Evolutionary conservation across 1,140 invertebrate species (phyloP).

Genomic region (Pachyrhynchus sulphureomaculatus): DNA sequence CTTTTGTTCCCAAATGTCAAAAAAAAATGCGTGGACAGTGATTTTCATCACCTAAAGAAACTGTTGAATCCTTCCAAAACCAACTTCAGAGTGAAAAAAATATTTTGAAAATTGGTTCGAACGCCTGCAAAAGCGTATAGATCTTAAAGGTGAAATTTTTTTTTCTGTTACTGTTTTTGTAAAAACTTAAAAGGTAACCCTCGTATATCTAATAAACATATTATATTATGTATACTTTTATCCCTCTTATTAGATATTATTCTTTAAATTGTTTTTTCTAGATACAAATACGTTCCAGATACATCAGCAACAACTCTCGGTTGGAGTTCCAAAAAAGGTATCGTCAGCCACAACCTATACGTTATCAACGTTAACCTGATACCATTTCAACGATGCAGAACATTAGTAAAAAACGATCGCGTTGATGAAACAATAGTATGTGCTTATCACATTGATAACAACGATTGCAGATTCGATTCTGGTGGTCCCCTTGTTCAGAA

Average conservation of each 20-base stretch:
- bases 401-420: slow-evolving; percentile 4
- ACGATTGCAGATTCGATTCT: slow-evolving; percentile 25
- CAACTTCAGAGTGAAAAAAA: too few species aligned
- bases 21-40: too few species aligned
- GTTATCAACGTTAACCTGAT: slow-evolving; percentile 16
- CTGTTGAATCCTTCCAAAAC: too few species aligned
- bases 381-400: slow-evolving; percentile 19
- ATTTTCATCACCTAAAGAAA: too few species aligned
- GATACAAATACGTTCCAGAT: slow-evolving; percentile 23
- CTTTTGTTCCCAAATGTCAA: too few species aligned
- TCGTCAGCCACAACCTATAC: slow-evolving; percentile 6
- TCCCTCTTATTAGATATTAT: not conserved
- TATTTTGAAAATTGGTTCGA: too few species aligned
- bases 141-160: too few species aligned
- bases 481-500: slow-evolving; percentile 24
- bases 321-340: slow-evolving; percentile 17
- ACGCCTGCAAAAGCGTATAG: too few species aligned
- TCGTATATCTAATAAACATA: too few species aligned
- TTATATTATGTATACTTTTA: not conserved
- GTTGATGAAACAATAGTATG: slow-evolving; percentile 29
- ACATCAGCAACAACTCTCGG: slow-evolving; percentile 25
- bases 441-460: slow-evolving; percentile 13
- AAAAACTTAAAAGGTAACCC: too few species aligned
- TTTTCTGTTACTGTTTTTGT: too few species aligned
- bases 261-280: slow-evolving; percentile 2